A percentile compares a stretch with the other conserved stretches of the same genome.
phyloP scores from a whole-genome alignment of 2,888 invertebrate species.

The Amiota mariae region DNA sequence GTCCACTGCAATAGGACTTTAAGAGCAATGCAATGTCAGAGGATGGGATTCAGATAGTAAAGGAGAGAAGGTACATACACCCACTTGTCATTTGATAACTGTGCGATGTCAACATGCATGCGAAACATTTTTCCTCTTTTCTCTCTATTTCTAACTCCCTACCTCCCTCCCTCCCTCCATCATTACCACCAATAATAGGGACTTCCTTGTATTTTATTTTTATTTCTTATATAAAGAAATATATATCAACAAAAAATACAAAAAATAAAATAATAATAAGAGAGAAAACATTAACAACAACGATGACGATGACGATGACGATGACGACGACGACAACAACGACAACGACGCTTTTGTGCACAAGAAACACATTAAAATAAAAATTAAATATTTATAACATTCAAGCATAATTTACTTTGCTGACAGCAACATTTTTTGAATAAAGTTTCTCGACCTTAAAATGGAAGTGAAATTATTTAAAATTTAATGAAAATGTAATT shows the following conservation, averaged over 20 bases:
- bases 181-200: too few species aligned
- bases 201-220: background rate
- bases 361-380: background rate
- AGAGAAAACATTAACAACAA: background rate
- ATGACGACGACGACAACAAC: background rate
- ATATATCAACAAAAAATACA: background rate
- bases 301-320: too few species aligned
- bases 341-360: background rate
- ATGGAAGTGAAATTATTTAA: too few species aligned
- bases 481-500: too few species aligned
- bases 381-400: slow-evolving; percentile 10
- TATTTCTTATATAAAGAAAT: background rate
- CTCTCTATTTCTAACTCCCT: background rate
- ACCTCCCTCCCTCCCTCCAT: too few species aligned
- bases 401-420: background rate
- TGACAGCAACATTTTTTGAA: slow-evolving; percentile 2
- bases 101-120: slow-evolving; percentile 1
- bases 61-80: too few species aligned
- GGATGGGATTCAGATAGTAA: too few species aligned
- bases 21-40: too few species aligned
- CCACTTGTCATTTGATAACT: background rate
- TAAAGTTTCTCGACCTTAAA: too few species aligned
- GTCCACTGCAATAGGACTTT: background rate
- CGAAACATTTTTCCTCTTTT: slow-evolving; percentile 1
- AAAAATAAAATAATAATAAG: too few species aligned